Percentiles rank a stretch among this genome's conserved stretches.
These are phyloP conservation scores for Carapus acus DNA, from an alignment of 2,797 vertebrate species.

Conservation along the genomic window DNA sequence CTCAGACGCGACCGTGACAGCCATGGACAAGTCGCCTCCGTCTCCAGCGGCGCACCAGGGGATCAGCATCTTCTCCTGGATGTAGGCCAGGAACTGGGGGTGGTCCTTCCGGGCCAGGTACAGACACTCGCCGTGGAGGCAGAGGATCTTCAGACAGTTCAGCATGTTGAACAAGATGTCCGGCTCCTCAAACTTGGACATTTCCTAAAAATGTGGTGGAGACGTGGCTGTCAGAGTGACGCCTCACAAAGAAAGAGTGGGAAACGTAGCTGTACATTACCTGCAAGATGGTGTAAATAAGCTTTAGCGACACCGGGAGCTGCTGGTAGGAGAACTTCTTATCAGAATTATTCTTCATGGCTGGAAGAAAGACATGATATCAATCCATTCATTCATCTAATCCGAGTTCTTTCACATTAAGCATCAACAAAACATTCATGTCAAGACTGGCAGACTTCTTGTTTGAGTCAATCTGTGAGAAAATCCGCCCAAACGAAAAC, in stretches of 20 bases:
- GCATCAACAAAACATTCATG: slow-evolving; percentile 11
- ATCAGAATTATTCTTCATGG: slow-evolving; percentile 88
- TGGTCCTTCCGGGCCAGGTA: slow-evolving; percentile 91
- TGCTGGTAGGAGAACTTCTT: slow-evolving; percentile 94
- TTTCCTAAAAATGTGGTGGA: slow-evolving; percentile 76
- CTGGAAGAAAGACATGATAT: too few species aligned
- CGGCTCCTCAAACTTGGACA: slow-evolving; percentile 96
- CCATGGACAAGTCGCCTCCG: not conserved
- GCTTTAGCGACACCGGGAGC: slow-evolving; percentile 90
- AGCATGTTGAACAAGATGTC: slow-evolving; percentile 99
- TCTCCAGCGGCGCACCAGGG: slow-evolving; percentile 73
- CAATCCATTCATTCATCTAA: too few species aligned
- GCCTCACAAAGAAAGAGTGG: slow-evolving; percentile 10
- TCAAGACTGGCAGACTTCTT: too few species aligned
- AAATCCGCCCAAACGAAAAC: too few species aligned
- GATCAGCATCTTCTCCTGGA: slow-evolving; percentile 97
- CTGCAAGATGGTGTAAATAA: slow-evolving; percentile 98
- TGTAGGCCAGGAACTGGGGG: slow-evolving; percentile 87
- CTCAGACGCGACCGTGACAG: not conserved
- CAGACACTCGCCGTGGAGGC: slow-evolving; percentile 93
- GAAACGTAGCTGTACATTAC: slow-evolving; percentile 61
- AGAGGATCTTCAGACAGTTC: slow-evolving; percentile 94
- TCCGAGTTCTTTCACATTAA: too few species aligned
- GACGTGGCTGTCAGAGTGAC: too few species aligned
- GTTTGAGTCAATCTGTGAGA: too few species aligned